Base-by-base conservation (phyloP, 2,113 vertebrate species). In the Fulmarus glacialis region DNA sequence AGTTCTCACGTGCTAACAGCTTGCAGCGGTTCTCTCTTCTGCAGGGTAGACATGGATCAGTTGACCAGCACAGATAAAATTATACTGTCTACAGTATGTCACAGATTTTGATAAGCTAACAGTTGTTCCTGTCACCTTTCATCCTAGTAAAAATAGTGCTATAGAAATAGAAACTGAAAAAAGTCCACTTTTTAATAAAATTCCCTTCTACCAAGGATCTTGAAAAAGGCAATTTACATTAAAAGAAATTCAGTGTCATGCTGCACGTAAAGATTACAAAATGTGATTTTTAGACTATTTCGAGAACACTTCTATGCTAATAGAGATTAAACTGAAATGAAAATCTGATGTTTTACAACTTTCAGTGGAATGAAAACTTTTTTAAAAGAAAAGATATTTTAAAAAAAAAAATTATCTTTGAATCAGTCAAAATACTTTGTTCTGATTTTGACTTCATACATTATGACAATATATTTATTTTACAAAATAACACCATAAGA, bases 61-160 rank as follows among this genome's bases (percentile, higher is more conserved):
- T 6, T 81, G 32, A 66, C 22, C 15, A 17, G 15, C 0, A 0
- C 0, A 0, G 40, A 34, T 40, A 78, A 55, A 72, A 34, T 40
- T 66, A 50, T 45, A 16, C 58, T 27, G 15, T 34, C 36, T 67
- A 45, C 27, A 82, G 17, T 17, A 56, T 12, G 29, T 56, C 27
- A 43, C 22, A 50, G 53, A 40, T 75, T 66, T 5, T 32, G 24
- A 11, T 59, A 78, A 62, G n/a, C 15, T 58, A 64, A 53, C 15
- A n/a, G n/a, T n/a, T 63, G 11, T 47, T 86, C 32, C 36, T 56
- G 18, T 40, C 1, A 0, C 16, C 7, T 53, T 74, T 77, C 20
- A 21, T 50, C 23, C 24, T 32, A 45, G 7, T 23, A 30, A 91
- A 60, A 81, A 36, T 5, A 59, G 11, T 22, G 4, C 20, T 55